phyloP scores from a whole-genome alignment of 2,113 vertebrate genomes.

The Pterocles gutturalis region DNA sequence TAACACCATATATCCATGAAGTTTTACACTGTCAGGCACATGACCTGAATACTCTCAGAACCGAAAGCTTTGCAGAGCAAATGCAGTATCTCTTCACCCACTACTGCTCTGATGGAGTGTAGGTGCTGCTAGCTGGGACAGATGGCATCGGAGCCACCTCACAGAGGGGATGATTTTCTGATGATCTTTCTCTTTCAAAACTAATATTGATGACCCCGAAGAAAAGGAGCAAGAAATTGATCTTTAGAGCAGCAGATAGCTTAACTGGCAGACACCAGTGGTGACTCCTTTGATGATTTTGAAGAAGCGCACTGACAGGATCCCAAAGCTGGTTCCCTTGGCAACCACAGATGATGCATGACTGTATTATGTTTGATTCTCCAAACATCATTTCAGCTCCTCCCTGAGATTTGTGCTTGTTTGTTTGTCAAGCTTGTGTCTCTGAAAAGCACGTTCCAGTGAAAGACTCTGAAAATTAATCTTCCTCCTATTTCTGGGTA shows the following conservation, averaged over 20 bases:
- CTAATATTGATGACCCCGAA: neutral
- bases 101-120: neutral
- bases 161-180: neutral
- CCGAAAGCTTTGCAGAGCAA: neutral
- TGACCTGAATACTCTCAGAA: neutral
- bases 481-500: conserved; percentile 17
- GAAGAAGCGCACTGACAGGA: conserved; percentile 39
- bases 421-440: conserved; percentile 52
- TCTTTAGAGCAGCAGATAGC: conserved; percentile 11
- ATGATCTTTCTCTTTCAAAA: conserved; percentile 3
- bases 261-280: conserved; percentile 34
- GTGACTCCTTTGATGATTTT: conserved; percentile 29
- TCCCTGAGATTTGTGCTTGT: conserved; percentile 52
- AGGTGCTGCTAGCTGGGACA: neutral
- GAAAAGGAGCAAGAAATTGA: conserved; percentile 13
- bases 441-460: conserved; percentile 42
- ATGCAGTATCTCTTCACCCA: neutral
- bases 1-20: neutral
- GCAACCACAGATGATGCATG: conserved; percentile 57
- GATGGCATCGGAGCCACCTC: neutral
- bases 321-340: conserved; percentile 48
- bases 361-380: conserved; percentile 35
- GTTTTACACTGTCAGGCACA: neutral
- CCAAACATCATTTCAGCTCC: conserved; percentile 46
- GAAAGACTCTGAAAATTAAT: conserved; percentile 32